These are phyloP conservation scores for Meloidogyne floridensis DNA, from an alignment of 1,140 invertebrate species.

Conservation along the genomic window DNA sequence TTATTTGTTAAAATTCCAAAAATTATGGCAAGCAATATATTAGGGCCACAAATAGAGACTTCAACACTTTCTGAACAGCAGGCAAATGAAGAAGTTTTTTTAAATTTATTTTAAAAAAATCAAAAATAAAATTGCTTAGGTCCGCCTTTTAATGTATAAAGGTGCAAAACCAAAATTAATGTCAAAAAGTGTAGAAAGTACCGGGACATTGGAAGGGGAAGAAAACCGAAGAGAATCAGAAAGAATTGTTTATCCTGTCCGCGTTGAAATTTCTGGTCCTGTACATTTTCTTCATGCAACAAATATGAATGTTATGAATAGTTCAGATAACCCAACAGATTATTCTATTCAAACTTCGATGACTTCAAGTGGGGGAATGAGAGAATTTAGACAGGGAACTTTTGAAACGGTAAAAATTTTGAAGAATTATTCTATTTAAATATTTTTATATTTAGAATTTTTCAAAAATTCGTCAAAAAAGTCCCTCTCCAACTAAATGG, in stretches of 20 bases:
- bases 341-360: background rate
- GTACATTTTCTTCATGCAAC: conserved; percentile 30
- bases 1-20: background rate
- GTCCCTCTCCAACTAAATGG: conserved; percentile 2
- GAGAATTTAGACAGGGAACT: conserved; percentile 2
- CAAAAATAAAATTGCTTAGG: background rate
- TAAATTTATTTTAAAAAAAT: background rate
- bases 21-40: background rate
- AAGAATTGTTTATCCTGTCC: conserved; percentile 1
- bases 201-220: background rate
- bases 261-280: conserved; percentile 31
- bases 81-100: conserved; percentile 23
- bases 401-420: background rate
- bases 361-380: conserved; percentile 2
- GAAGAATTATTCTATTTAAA: too few relatives aligned
- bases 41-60: background rate
- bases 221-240: background rate
- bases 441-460: background rate
- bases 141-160: conserved; percentile 1
- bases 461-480: background rate
- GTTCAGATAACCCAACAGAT: background rate
- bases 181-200: conserved; percentile 8
- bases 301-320: conserved; percentile 18
- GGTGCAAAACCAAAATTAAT: background rate
- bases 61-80: conserved; percentile 23